These are phyloP conservation scores for Cuniculus paca DNA, from an alignment of 2,797 vertebrate species.

Conservation along the genomic window DNA sequence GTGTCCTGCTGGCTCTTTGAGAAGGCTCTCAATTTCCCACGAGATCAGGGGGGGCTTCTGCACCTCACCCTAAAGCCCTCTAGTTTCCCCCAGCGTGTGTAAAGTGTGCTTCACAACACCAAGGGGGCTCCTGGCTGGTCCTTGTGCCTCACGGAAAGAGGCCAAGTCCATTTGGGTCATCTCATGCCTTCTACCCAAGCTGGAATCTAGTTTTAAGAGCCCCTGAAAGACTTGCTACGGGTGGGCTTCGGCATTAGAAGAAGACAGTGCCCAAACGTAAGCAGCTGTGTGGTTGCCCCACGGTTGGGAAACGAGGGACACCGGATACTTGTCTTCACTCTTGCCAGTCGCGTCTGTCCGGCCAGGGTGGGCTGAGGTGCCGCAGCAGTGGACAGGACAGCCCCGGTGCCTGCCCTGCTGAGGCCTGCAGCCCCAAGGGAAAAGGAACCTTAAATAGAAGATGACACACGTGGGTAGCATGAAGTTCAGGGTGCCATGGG, in stretches of 20 bases:
- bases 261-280: background rate
- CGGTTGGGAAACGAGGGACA: background rate
- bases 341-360: background rate
- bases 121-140: background rate
- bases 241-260: background rate
- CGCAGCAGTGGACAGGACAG: background rate
- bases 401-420: background rate
- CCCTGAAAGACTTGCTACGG: background rate
- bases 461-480: too few species aligned
- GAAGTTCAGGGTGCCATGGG: background rate
- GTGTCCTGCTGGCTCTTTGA: background rate
- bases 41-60: background rate
- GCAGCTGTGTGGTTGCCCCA: background rate
- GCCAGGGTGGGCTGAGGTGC: background rate
- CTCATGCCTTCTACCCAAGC: background rate
- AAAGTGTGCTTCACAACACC: background rate
- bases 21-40: background rate
- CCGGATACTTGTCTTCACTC: background rate
- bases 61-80: background rate
- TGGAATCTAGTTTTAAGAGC: slow-evolving; percentile 10
- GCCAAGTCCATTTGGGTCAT: background rate
- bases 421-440: background rate
- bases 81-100: slow-evolving; percentile 30
- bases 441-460: background rate
- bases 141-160: background rate